Evolutionary conservation across 2,113 vertebrate species (phyloP).

Genomic region (Pontoporia blainvillei): DNA sequence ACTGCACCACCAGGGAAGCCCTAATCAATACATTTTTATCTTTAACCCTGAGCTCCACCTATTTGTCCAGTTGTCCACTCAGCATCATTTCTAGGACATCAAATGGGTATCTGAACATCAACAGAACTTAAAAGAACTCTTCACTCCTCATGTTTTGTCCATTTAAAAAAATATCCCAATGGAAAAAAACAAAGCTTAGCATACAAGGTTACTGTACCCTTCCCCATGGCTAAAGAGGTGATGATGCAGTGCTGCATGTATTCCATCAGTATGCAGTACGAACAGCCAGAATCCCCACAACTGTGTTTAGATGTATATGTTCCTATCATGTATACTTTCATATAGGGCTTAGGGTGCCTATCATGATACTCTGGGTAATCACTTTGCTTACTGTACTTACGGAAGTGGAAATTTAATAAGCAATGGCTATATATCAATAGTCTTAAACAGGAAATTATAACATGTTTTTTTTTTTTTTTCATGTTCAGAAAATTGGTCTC

Average conservation of each 20-base stretch:
- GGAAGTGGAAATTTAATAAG: neutral
- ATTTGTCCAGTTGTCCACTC: neutral
- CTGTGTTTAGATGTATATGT: neutral
- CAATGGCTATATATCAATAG: neutral
- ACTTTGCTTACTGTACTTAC: neutral
- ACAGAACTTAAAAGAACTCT: neutral
- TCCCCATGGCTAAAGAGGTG: neutral
- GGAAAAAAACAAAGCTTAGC: neutral
- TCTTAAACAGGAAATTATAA: neutral
- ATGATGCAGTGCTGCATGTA: neutral
- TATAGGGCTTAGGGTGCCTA: neutral
- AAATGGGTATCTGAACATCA: neutral
- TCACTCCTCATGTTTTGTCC: neutral
- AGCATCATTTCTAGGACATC: neutral
- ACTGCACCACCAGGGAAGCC: no score
- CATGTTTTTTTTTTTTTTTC: neutral
- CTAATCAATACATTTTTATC: neutral
- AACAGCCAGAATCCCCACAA: neutral
- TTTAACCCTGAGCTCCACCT: neutral
- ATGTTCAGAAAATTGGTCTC: neutral
- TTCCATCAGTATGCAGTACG: neutral
- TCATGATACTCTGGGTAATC: neutral
- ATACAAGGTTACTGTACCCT: neutral
- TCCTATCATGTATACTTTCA: neutral
- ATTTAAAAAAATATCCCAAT: neutral